Evolutionary conservation across 2,888 invertebrate species (phyloP).

Genomic region (Acholoe squamosa): DNA sequence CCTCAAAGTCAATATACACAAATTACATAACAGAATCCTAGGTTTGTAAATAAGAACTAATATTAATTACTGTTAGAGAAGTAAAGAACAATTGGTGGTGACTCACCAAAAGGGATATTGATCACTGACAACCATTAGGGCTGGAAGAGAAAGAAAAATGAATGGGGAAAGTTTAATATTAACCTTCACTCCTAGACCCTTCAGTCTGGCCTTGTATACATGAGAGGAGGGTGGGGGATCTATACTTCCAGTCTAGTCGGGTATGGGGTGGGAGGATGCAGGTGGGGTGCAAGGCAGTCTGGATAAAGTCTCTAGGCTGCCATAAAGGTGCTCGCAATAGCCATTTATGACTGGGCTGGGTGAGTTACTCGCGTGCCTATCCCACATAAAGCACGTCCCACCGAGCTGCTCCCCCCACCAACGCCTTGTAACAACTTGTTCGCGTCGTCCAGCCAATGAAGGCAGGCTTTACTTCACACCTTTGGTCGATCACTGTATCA

Average conservation of each 20-base stretch:
- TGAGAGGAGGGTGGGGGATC: neutral
- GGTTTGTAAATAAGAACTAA: no score
- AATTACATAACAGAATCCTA: no score
- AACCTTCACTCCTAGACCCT: no score
- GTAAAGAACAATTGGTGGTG: no score
- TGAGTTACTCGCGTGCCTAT: constrained; percentile 8
- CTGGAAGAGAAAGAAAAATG: no score
- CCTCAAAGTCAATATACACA: no score
- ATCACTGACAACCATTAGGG: no score
- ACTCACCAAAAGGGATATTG: no score
- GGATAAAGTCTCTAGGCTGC: no score
- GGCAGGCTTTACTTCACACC: constrained; percentile 13
- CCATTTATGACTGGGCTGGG: neutral
- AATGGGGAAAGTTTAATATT: no score
- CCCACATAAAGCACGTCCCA: constrained; percentile 24
- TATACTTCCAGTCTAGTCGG: neutral
- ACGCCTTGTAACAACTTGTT: constrained; percentile 46
- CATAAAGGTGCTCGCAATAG: neutral
- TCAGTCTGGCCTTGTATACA: neutral
- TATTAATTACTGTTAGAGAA: no score
- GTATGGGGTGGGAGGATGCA: neutral
- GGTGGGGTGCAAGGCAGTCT: neutral
- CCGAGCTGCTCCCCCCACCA: neutral
- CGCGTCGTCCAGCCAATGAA: constrained; percentile 16
- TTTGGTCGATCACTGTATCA: neutral